phyloP scores from a whole-genome alignment of 1,140 invertebrate species.

The Drosophila murphyi region DNA sequence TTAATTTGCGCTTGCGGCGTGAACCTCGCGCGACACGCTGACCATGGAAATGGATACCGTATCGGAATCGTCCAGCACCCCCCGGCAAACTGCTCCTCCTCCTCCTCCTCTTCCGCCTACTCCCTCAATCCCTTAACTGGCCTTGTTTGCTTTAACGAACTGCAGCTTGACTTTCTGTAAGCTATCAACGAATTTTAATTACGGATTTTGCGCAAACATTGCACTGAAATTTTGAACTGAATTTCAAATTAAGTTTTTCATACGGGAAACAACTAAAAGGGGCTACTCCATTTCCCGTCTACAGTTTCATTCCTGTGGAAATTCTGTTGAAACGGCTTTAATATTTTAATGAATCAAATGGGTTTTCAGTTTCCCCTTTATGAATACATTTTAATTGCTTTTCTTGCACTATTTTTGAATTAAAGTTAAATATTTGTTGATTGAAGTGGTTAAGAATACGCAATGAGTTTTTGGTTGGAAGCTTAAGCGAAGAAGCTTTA shows the following conservation, averaged over 20 bases:
- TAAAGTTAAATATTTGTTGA: not conserved
- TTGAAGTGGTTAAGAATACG: not conserved
- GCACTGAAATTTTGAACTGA: slow-evolving; percentile 48
- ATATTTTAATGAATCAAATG: slow-evolving; percentile 1
- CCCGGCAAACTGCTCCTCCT: not conserved
- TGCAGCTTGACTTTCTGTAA: slow-evolving; percentile 39
- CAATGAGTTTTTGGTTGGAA: not conserved
- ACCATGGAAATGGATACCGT: slow-evolving; percentile 60
- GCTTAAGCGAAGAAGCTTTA: not conserved
- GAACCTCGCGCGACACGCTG: slow-evolving; percentile 57
- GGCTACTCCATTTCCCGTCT: not conserved
- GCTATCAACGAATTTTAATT: slow-evolving; percentile 61
- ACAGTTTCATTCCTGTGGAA: not conserved
- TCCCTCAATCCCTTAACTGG: slow-evolving; percentile 6
- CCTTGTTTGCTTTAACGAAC: slow-evolving; percentile 54
- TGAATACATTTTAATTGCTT: not conserved
- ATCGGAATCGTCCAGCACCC: slow-evolving; percentile 13
- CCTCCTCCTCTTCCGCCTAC: not conserved
- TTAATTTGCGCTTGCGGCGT: slow-evolving; percentile 65
- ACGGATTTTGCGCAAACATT: slow-evolving; percentile 69
- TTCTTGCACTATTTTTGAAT: not conserved
- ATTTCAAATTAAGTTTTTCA: slow-evolving; percentile 33
- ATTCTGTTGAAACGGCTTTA: not conserved
- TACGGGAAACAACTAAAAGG: not conserved
- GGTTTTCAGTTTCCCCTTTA: not conserved